These are phyloP conservation scores for Eupristina koningsbergeri DNA, from an alignment of 1,140 invertebrate species.

Conservation along the genomic window DNA sequence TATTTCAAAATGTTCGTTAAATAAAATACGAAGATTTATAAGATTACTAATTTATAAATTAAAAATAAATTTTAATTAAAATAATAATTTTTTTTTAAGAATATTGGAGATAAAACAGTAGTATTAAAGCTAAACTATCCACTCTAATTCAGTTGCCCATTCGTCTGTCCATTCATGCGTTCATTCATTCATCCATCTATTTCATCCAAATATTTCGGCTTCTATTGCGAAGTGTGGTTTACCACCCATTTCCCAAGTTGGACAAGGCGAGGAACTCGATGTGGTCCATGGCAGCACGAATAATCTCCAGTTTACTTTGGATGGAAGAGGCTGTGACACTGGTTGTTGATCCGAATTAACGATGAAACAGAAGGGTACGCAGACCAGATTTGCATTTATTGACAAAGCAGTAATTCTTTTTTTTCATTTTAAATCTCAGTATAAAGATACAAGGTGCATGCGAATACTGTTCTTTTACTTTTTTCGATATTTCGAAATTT, in stretches of 20 bases:
- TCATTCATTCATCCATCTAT: background rate
- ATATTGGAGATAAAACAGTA: no score
- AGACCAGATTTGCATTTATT: background rate
- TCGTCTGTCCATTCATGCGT: background rate
- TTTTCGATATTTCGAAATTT: no score
- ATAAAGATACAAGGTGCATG: no score
- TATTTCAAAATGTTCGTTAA: no score
- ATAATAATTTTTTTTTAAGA: no score
- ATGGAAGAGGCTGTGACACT: background rate
- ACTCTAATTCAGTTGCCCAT: constrained; percentile 3
- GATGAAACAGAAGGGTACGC: no score
- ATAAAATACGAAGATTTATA: no score
- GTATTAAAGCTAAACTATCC: no score
- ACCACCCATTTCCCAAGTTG: background rate
- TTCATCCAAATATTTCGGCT: background rate
- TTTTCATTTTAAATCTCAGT: background rate
- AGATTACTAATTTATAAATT: no score
- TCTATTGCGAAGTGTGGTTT: background rate
- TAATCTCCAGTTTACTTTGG: constrained; percentile 11
- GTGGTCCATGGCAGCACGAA: background rate
- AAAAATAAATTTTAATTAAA: no score
- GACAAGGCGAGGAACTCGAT: background rate
- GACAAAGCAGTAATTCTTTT: background rate
- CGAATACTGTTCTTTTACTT: no score
- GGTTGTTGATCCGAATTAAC: background rate